A percentile compares a stretch with the other conserved stretches of the same genome.
These are phyloP conservation scores for Toxotes chatareus DNA, from an alignment of 2,113 vertebrate species.

Conservation along the genomic window DNA sequence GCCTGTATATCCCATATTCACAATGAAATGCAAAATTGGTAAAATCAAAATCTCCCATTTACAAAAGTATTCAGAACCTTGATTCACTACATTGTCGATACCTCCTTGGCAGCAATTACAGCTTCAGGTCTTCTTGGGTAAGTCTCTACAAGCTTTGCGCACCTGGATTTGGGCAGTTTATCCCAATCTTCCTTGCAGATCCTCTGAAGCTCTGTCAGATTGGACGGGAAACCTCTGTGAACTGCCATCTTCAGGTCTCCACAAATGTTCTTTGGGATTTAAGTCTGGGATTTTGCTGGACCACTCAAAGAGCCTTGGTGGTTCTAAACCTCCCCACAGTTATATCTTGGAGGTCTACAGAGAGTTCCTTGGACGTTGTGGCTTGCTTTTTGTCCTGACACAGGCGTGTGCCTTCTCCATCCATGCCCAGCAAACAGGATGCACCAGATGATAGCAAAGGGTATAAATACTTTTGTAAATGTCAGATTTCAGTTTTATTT, in stretches of 20 bases:
- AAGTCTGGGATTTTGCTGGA: too few species aligned
- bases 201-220: neutral
- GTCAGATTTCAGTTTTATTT: too few species aligned
- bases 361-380: too few species aligned
- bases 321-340: too few species aligned
- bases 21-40: neutral
- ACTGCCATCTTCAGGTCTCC: neutral
- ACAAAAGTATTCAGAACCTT: neutral
- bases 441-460: too few species aligned
- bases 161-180: neutral
- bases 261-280: neutral
- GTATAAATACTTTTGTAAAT: too few species aligned
- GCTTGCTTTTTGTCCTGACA: too few species aligned
- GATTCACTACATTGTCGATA: neutral
- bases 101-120: neutral
- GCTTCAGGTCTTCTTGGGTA: neutral
- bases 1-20: neutral
- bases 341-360: too few species aligned
- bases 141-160: neutral
- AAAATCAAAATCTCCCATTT: neutral
- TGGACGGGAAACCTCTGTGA: neutral
- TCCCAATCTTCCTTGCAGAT: neutral
- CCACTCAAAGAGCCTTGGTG: too few species aligned
- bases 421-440: too few species aligned
- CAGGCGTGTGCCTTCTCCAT: too few species aligned